Evolutionary conservation across 1,140 invertebrate species (phyloP), one percentile per base, ranked within the genome.

Genomic region (Wiebesia pumilae): DNA sequence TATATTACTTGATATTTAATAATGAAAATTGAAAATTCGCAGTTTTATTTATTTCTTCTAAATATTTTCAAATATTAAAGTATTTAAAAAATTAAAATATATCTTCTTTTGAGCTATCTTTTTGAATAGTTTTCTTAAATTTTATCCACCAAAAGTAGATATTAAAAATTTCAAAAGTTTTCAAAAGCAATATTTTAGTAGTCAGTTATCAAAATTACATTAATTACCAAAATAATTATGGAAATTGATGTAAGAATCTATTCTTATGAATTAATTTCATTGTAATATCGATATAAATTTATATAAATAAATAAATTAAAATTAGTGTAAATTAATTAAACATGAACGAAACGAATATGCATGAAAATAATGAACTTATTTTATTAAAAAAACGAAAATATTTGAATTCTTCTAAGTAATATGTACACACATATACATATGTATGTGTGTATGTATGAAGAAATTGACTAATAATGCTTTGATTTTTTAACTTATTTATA

Each of bases 41-140:
- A 82, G n/a, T 77, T 51, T 82, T 69, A 38, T 82, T 82, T 80
- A 12, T 85, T 69, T 71, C n/a, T 30, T 43, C 54, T 65, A 81
- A 65, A 81, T 81, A 54, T 81, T 81, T 58, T 51, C 16, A 65
- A 65, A 33, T 65, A 67, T 65, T 47, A 47, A 7, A 47, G n/a
- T n/a, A n/a, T n/a, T n/a, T n/a, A n/a, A n/a, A n/a, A n/a, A n/a
- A n/a, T n/a, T n/a, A n/a, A n/a, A 47, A 47, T 6, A 47, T 47
- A 47, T 47, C 6, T 47, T 47, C 14, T 54, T 3, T 54, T 21
- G 2, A 54, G 19, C 10, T 54, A 54, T 54, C 2, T 54, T 19
- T 54, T 54, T 9, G 2, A 16, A 54, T 54, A 21, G 19, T 14
- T 14, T 16, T 54, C 7, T 54, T 54, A 14, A 54, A 2, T 54